Evolutionary conservation across 2,888 invertebrate genomes (phyloP).

Genomic region (Cantharis rufa): DNA sequence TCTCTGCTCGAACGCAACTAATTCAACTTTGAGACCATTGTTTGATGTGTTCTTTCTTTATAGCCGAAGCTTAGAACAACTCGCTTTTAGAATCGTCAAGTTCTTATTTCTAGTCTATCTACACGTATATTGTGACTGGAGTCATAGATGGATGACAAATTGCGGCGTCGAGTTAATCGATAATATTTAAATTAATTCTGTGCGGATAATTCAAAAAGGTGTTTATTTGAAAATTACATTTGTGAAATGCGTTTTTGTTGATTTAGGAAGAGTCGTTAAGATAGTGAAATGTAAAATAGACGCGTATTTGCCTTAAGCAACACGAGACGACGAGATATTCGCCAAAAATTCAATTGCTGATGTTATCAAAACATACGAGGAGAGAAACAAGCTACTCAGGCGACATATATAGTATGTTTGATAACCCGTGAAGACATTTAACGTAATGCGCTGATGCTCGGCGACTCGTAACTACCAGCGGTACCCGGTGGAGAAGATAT

Average conservation of each 20-base stretch:
- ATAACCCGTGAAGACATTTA: conserved; percentile 43
- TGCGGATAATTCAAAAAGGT: conserved; percentile 23
- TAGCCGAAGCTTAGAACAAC: conserved; percentile 28
- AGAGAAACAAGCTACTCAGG: conserved; percentile 38
- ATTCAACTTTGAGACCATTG: conserved; percentile 58
- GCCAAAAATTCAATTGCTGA: conserved; percentile 31
- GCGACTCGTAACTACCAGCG: conserved; percentile 16
- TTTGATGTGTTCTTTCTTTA: conserved; percentile 44
- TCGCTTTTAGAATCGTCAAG: conserved; percentile 38
- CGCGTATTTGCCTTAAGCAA: conserved; percentile 24
- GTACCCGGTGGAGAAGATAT: conserved; percentile 8
- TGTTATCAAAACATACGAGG: conserved; percentile 36
- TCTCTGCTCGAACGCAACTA: conserved; percentile 57
- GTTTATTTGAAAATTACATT: conserved; percentile 41
- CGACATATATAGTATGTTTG: conserved; percentile 37
- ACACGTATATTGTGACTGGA: neutral
- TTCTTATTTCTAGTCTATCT: conserved; percentile 4
- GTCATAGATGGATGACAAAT: conserved; percentile 15
- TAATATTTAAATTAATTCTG: conserved; percentile 16
- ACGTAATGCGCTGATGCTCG: conserved; percentile 32
- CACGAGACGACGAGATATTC: conserved; percentile 29
- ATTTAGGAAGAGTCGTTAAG: conserved; percentile 35
- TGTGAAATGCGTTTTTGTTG: neutral
- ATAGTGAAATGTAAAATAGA: conserved; percentile 43
- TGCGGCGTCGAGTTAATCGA: conserved; percentile 25